Evolutionary conservation across 1,140 invertebrate species (phyloP).

Genomic region (Coenobita brevimanus): DNA sequence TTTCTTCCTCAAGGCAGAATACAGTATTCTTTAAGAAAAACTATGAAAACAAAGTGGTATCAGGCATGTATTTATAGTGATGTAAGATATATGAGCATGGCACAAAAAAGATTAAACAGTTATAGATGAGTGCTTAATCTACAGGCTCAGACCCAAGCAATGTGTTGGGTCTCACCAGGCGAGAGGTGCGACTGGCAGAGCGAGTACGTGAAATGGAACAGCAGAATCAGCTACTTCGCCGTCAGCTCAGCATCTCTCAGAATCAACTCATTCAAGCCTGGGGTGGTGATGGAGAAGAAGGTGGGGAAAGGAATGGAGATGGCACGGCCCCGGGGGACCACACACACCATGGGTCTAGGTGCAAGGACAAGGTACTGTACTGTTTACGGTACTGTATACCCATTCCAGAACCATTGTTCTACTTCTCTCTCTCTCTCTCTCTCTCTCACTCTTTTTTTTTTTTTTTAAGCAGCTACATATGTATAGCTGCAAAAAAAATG

Average conservation of each 20-base stretch:
- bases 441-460: too few relatives aligned
- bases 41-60: too few relatives aligned
- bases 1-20: too few relatives aligned
- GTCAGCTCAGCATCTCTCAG: constrained; percentile 76
- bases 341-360: constrained; percentile 10
- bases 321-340: constrained; percentile 39
- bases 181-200: constrained; percentile 75
- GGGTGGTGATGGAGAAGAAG: constrained; percentile 63
- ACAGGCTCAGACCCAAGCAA: constrained; percentile 71
- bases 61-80: too few relatives aligned
- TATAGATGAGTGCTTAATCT: background rate
- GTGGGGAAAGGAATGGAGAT: constrained; percentile 35
- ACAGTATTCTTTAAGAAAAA: too few relatives aligned
- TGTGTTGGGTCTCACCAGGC: constrained; percentile 74
- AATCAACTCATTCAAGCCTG: constrained; percentile 76
- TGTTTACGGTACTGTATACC: background rate
- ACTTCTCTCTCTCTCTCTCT: too few relatives aligned
- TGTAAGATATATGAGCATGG: too few relatives aligned
- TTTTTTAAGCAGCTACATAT: too few relatives aligned
- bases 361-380: constrained; percentile 44
- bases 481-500: too few relatives aligned
- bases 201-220: constrained; percentile 77
- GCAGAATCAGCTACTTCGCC: constrained; percentile 75
- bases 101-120: background rate
- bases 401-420: too few relatives aligned